Evolutionary conservation across 2,888 invertebrate genomes (phyloP), one percentile per base, ranked within the genome.

Genomic region (Tenthredo distinguenda): DNA sequence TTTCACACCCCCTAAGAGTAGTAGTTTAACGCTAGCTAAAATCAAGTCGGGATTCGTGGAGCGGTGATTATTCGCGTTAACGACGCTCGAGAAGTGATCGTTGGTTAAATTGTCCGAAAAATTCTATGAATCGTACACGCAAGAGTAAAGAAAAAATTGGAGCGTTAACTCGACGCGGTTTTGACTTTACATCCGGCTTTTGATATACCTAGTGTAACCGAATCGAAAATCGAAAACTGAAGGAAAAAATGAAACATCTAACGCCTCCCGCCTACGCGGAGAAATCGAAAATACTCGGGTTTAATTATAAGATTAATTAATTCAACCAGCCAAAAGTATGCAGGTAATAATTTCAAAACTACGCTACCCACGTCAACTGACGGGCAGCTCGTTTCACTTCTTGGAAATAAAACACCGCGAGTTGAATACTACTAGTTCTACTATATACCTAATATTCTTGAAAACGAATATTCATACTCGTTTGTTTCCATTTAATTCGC

Each of bases 231-330:
- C 7, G 2, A 31, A 50, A 40, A 76, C 50, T 15, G 10, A 50
- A 18, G 26, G 7, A 34, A 21, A 18, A 18, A 55, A 74, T 21
- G 12, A 43, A 47, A 21, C 5, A 21, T 5, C 12, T 40, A 43
- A 15, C 55, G 55, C 55, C 55, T 55, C 40, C 40, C 34, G 68
- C 68, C 68, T 34, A 26, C 74, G 43, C 43, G 26, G 15, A 74
- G 55, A 50, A 55, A 77, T 77, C 18, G 7, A 31, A 77, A 47
- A 55, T 18, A 43, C 43, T 55, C 55, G 15, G 79, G 37, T 81
- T 81, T 81, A 10, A 81, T 58, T 81, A 62, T 47, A 81, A 81
- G 40, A n/a, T 40, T 62, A 62, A 81, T 81, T 81, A 81, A 81
- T 81, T 81, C 18, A 81, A 81, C 37, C 26, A 62, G 34, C 34